Base-by-base conservation (phyloP, 2,113 vertebrate species). In the Mustela nigripes region DNA sequence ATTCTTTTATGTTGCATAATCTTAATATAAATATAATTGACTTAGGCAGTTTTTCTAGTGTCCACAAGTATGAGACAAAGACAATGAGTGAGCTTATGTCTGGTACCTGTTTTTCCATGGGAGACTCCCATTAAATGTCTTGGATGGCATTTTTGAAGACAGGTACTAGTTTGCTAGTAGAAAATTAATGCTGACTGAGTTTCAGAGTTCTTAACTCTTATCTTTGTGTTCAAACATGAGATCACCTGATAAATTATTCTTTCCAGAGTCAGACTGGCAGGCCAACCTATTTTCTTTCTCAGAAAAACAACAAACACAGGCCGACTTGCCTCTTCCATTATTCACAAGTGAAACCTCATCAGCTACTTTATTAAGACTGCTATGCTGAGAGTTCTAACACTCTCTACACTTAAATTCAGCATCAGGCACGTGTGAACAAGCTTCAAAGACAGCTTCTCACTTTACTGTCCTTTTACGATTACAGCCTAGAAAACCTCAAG, bases 181-280 rank as follows among this genome's bases (percentile, higher is more conserved):
- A 89, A 94, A 95, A 74, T 80, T 12, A 96, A 81, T 87, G 73
- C 31, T 89, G 74, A 86, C 78, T 33, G 93, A 42, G 22, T 90
- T 95, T 92, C 74, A 93, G 15, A 95, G 39, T 80, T 92, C 36
- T 69, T 79, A 50, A 71, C n/a, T 79, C 93, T 90, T 78, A 78
- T 78, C 69, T 83, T 80, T 84, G 56, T 91, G 63, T 67, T 94
- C 92, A 95, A 94, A 65, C 83, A 85, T 63, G 62, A 97, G 82
- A 92, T 97, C 62, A 95, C 53, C 63, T 91, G 86, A 92, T 92
- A 95, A 80, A 89, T 67, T 94, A 83, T 80, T 96, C 74, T 97
- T 88, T 84, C 63, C 58, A 81, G 45, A 69, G 22, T 87, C 74
- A 50, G 53, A 82, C 21, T 48, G 42, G 92, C 36, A 48, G 50